Evolutionary conservation across 2,113 vertebrate genomes (phyloP), one percentile per base, ranked within the genome.

Genomic region (Dunckerocampus dactyliophorus): DNA sequence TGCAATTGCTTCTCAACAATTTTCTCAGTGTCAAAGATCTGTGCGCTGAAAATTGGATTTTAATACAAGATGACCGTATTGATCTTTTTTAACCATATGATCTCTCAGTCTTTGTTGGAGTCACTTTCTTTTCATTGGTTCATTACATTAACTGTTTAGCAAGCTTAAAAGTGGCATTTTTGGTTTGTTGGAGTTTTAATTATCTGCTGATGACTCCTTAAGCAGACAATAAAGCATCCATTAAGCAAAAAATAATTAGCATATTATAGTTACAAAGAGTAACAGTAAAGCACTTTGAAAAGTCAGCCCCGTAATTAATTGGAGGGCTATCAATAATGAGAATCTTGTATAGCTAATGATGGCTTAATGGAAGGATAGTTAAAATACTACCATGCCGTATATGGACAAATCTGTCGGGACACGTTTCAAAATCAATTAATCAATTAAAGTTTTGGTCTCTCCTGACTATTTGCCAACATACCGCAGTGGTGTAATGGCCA

Each of bases 11-110:
- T 47, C 48, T 15, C 15, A 45, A 8, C 43, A 19, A 48, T 34
- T 60, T 64, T 34, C 24, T 69, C 66, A 51, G 24, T 17, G 51
- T 53, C 51, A 31, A 53, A 53, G 24, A 53, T 53, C 51, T 31
- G 31, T 49, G 31, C 28, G 16, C 24, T 17, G 51, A 31, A 53
- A 53, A 53, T 53, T 34, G 51, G 24, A 31, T 53, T 53, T 53
- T 51, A 51, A 16, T 15, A 51, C 49, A 51, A 22, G 24, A 53
- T 31, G 24, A 1, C 16, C 16, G 10, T 24, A 16, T 53, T 43
- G 24, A 31, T 53, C 16, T 53, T 53, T 53, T 53, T 53, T 9
- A 53, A 53, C 10, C 16, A 3, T 17, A 10, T 34, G 51, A 53
- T 31, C 15, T 17, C 17, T 31, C 15, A 17, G 28, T 17, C 39